Evolutionary conservation across 2,113 vertebrate genomes (phyloP), one percentile per base, ranked within the genome.

Genomic region (Chunga burmeisteri): DNA sequence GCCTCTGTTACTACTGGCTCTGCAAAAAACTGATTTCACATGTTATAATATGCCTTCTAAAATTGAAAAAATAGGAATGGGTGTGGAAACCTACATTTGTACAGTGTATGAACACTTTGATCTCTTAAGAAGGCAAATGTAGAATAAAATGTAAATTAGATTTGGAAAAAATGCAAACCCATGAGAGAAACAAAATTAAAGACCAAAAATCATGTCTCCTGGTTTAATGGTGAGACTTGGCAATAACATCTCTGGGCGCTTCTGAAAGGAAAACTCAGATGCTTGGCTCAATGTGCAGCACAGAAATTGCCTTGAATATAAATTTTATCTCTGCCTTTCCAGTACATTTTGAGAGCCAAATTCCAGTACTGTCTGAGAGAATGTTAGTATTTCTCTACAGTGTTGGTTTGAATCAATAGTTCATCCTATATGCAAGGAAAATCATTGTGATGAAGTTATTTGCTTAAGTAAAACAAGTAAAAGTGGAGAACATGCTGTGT

Each of bases 31-130:
- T 90, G 85, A 95, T 96, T 95, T 97, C 84, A 88, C 75, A 82
- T 93, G 71, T 88, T 88, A 89, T 83, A 91, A 83, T 93, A 72
- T 92, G 70, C 74, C 74, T 88, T 90, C 84, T 80, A 85, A 96
- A 96, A 95, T 42, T 44, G 81, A 80, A 94, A 97, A 97, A 83
- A 81, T 88, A 94, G 38, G 32, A 86, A 91, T 81, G 81, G 87
- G 67, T 96, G 87, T 96, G 94, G 89, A 96, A 97, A 88, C 84
- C 46, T 95, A 78, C 83, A 93, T 92, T 94, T 90, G 63, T 91
- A 81, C 67, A 86, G 66, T 1, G 22, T 63, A 73, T 72, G 87
- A 95, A 94, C 58, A 59, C 81, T 96, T 97, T 59, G 40, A 88
- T 94, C 78, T 91, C 84, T 66, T 91, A 95, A 93, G 63, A 90